These are phyloP conservation scores for Melopsittacus undulatus DNA, from an alignment of 2,797 vertebrate genomes.

Conservation along the genomic window DNA sequence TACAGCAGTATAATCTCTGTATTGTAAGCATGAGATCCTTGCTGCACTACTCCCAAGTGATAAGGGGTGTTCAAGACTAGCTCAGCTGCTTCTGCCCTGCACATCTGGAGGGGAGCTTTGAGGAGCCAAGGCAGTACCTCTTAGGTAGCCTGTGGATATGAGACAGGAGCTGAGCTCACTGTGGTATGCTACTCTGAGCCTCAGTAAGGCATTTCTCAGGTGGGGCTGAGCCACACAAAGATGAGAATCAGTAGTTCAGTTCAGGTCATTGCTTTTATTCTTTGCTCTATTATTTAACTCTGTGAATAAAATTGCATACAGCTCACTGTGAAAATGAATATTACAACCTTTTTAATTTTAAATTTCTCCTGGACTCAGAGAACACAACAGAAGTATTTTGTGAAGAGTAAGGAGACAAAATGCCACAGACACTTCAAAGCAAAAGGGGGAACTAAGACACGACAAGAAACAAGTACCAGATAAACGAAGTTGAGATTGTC, in stretches of 20 bases:
- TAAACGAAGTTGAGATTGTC: background rate
- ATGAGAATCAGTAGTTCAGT: background rate
- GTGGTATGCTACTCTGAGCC: fast-evolving
- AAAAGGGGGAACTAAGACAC: background rate
- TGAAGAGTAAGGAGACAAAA: background rate
- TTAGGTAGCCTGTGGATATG: background rate
- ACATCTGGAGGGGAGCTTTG: background rate
- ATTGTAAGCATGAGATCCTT: background rate
- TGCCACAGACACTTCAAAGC: background rate
- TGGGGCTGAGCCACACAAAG: background rate
- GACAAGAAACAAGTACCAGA: background rate
- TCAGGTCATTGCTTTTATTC: background rate
- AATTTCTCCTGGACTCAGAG: background rate
- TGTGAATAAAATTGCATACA: background rate
- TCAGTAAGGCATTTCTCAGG: background rate
- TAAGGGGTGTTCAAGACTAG: background rate
- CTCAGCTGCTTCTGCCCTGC: background rate
- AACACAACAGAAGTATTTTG: background rate
- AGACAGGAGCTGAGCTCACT: background rate
- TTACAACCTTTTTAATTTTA: background rate
- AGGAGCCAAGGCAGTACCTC: background rate
- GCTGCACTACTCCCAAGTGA: background rate
- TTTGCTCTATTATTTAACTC: background rate
- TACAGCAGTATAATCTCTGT: background rate
- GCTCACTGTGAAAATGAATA: background rate